Percentiles rank a stretch among this genome's conserved stretches.
These are phyloP conservation scores for Gorsachius goisagi DNA, from an alignment of 2,113 vertebrate species.

Conservation along the genomic window DNA sequence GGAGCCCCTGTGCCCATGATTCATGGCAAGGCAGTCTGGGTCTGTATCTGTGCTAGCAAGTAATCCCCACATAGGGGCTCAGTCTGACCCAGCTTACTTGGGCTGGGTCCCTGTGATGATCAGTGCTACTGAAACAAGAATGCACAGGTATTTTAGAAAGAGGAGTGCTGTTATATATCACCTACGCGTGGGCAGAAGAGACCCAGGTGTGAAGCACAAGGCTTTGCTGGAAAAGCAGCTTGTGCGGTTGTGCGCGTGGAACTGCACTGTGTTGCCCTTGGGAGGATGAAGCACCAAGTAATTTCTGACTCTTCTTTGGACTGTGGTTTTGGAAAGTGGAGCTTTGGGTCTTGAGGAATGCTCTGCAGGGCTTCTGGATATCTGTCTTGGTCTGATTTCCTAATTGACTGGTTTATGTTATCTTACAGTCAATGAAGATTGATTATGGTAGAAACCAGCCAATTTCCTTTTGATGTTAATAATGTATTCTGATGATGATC, in stretches of 20 bases:
- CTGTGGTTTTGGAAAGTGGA: neutral
- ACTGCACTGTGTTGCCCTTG: neutral
- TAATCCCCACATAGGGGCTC: too few relatives aligned
- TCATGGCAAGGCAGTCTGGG: neutral
- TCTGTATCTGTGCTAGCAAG: neutral
- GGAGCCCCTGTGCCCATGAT: neutral
- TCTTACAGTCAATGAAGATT: neutral
- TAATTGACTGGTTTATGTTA: neutral
- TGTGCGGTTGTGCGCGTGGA: accelerated
- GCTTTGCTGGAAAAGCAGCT: neutral
- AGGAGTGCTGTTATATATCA: neutral
- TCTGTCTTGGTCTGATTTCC: neutral
- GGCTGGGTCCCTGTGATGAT: neutral
- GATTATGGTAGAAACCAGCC: neutral
- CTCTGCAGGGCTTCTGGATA: neutral
- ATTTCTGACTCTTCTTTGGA: neutral
- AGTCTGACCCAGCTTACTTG: neutral
- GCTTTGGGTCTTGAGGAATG: neutral
- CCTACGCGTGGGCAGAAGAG: accelerated
- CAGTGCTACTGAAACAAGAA: neutral
- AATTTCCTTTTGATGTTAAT: neutral
- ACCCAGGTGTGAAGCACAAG: neutral
- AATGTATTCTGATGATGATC: neutral
- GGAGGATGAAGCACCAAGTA: neutral
- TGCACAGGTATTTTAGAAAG: neutral